phyloP scores from a whole-genome alignment of 2,113 vertebrate genomes.

The Caracal caracal region DNA sequence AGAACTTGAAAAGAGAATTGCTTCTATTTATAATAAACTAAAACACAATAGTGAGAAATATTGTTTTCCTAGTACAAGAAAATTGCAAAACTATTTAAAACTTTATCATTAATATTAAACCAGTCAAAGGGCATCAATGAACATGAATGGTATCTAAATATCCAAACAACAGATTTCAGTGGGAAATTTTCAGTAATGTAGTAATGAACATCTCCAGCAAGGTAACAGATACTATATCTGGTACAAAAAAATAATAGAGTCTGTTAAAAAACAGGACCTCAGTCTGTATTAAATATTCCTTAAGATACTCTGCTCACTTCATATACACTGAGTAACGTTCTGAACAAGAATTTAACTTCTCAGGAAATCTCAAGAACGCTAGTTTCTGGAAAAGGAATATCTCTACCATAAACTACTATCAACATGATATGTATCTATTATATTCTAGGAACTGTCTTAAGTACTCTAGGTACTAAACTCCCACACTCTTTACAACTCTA shows the following conservation, averaged over 20 bases:
- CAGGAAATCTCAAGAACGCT: neutral
- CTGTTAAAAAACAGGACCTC: neutral
- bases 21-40: slow-evolving; percentile 4
- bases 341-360: slow-evolving; percentile 11
- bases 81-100: neutral
- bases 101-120: neutral
- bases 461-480: neutral
- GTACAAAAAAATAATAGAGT: neutral
- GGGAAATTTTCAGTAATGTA: neutral
- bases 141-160: neutral
- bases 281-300: neutral
- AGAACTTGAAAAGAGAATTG: neutral
- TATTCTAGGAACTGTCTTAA: neutral
- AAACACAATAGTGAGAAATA: neutral
- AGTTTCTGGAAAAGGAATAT: neutral
- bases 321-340: neutral
- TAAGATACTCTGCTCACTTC: neutral
- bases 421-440: neutral
- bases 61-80: neutral
- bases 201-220: neutral
- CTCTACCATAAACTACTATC: neutral
- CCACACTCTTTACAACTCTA: neutral
- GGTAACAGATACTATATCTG: neutral
- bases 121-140: neutral
- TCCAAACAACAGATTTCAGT: neutral